These are phyloP conservation scores for Aphrophora alni DNA, from an alignment of 2,888 invertebrate genomes.

Conservation along the genomic window DNA sequence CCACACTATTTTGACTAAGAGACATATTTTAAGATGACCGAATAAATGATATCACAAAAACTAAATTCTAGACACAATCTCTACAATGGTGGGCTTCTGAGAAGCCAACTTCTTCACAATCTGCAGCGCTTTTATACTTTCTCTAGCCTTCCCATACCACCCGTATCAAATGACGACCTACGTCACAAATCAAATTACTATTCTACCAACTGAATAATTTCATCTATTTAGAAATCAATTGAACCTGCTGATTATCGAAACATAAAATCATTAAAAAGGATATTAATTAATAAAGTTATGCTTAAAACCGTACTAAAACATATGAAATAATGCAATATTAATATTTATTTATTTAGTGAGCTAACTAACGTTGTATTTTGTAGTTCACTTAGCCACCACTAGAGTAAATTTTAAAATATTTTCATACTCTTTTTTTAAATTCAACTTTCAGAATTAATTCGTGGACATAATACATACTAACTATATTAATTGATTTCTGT, in stretches of 20 bases:
- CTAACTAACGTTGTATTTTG: not conserved
- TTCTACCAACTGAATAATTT: too few relatives aligned
- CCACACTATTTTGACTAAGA: constrained; percentile 44
- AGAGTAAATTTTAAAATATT: too few relatives aligned
- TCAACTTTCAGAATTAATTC: too few relatives aligned
- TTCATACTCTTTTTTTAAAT: too few relatives aligned
- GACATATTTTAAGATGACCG: constrained; percentile 32
- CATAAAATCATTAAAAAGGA: too few relatives aligned
- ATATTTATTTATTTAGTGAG: not conserved
- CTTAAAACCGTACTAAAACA: too few relatives aligned
- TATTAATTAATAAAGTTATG: too few relatives aligned
- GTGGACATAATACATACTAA: too few relatives aligned
- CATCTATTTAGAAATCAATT: too few relatives aligned
- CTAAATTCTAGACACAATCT: constrained; percentile 16
- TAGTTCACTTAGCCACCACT: not conserved
- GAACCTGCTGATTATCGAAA: too few relatives aligned
- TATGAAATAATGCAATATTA: too few relatives aligned
- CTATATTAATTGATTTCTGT: too few relatives aligned
- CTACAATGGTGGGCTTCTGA: constrained; percentile 43
- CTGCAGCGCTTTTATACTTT: constrained; percentile 50
- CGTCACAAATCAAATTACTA: constrained; percentile 20
- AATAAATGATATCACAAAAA: not conserved
- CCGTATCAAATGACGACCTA: constrained; percentile 32
- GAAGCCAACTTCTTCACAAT: constrained; percentile 42
- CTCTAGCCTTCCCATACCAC: constrained; percentile 45